Conservation (phyloP, 2,113 vertebrate genomes). For the Caranx melampygus region DNA sequence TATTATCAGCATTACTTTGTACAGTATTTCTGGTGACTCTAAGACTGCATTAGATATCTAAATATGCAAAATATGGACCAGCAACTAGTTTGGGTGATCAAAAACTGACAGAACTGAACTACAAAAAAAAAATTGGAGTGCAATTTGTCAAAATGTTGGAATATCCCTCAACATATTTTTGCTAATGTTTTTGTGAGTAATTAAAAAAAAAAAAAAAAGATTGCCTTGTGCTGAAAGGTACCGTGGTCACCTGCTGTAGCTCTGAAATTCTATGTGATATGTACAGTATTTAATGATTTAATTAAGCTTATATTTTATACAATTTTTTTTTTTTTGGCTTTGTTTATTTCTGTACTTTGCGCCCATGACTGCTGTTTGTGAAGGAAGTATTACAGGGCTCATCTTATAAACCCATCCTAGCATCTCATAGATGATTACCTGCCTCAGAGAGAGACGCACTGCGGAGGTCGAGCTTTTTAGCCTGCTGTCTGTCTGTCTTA, state of each 20-base stretch:
- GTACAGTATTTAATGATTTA: constrained; percentile 87
- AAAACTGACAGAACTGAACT: background rate
- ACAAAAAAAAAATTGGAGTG: constrained; percentile 41
- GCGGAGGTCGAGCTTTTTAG: constrained; percentile 44
- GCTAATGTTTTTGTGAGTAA: constrained; percentile 37
- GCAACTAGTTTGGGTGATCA: constrained; percentile 32
- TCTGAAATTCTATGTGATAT: constrained; percentile 72
- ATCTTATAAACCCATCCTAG: constrained; percentile 54
- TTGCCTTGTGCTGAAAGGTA: constrained; percentile 55
- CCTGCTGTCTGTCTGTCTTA: constrained; percentile 13
- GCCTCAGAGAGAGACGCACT: constrained; percentile 45
- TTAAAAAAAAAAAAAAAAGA: constrained; percentile 36
- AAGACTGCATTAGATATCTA: constrained; percentile 44
- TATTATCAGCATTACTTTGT: constrained; percentile 21
- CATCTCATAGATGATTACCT: constrained; percentile 37
- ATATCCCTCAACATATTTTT: constrained; percentile 16
- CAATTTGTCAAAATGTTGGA: constrained; percentile 52
- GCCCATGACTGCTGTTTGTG: constrained; percentile 74
- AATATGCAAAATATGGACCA: constrained; percentile 65
- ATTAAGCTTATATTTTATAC: constrained; percentile 83
- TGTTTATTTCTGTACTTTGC: constrained; percentile 63
- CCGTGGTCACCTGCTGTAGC: constrained; percentile 71
- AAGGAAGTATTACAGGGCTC: constrained; percentile 54
- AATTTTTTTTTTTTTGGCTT: constrained; percentile 33
- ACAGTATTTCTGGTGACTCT: constrained; percentile 39